A percentile compares a stretch with the other conserved stretches of the same genome.
Evolutionary conservation across 1,140 invertebrate genomes (phyloP).

Genomic region (Drosophila sproati): DNA sequence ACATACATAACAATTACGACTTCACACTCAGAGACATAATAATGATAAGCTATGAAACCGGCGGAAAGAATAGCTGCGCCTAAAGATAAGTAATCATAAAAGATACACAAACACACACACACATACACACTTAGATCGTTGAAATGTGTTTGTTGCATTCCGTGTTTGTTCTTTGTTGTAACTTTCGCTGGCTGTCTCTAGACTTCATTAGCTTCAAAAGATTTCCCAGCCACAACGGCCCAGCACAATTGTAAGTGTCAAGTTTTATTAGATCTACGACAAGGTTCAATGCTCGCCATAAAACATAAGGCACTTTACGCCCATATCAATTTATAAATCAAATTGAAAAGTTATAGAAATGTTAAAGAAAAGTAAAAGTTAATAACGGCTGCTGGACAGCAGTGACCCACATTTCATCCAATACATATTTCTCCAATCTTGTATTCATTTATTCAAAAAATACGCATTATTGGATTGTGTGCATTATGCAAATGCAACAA

Average conservation of each 20-base stretch:
- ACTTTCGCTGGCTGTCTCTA: conserved; percentile 74
- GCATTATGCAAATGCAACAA: conserved; percentile 77
- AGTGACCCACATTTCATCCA: conserved; percentile 59
- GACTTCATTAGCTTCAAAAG: conserved; percentile 49
- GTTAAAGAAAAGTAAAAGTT: conserved; percentile 47
- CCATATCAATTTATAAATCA: conserved; percentile 51
- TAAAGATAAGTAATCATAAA: conserved; percentile 49
- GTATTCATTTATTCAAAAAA: conserved; percentile 41
- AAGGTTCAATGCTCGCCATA: conserved; percentile 43
- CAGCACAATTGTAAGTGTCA: conserved; percentile 65
- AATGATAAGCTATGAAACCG: conserved; percentile 46
- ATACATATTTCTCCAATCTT: conserved; percentile 37
- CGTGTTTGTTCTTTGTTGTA: conserved; percentile 74
- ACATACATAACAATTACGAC: conserved; percentile 60
- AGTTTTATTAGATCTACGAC: conserved; percentile 71
- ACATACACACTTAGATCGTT: background rate
- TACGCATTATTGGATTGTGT: conserved; percentile 21
- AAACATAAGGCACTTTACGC: conserved; percentile 38
- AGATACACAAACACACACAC: conserved; percentile 14
- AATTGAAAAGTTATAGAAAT: conserved; percentile 52
- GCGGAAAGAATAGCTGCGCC: conserved; percentile 27
- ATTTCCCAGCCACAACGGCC: background rate
- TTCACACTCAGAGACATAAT: conserved; percentile 59
- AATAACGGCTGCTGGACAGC: conserved; percentile 57
- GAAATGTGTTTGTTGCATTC: conserved; percentile 47